Conservation (phyloP, 2,797 vertebrate species). For the Sylvia borin region DNA sequence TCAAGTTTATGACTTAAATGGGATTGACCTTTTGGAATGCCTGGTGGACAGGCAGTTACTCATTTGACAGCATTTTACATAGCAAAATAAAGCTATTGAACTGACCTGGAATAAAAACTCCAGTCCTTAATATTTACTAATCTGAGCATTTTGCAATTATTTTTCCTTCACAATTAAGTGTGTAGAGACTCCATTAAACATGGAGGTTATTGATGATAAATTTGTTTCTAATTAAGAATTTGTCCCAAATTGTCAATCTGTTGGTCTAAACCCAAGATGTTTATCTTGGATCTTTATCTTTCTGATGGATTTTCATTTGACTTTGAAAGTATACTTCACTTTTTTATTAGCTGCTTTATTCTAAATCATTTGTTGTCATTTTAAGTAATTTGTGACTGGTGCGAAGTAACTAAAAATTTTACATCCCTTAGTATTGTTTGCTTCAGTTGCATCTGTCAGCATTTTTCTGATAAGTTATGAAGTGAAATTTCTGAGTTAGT, state of each 20-base stretch:
- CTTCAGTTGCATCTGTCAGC: background rate
- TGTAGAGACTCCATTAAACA: background rate
- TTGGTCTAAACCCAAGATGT: background rate
- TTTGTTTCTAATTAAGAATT: background rate
- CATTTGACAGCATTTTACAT: background rate
- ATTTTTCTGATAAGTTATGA: background rate
- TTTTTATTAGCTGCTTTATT: background rate
- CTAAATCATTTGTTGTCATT: background rate
- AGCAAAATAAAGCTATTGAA: background rate
- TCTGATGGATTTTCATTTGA: background rate
- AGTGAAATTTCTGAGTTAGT: background rate
- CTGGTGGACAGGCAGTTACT: background rate
- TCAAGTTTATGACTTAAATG: background rate
- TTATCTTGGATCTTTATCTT: background rate
- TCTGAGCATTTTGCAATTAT: background rate
- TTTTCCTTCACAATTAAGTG: background rate
- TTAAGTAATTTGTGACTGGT: background rate
- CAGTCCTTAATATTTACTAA: background rate
- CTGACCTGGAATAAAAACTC: background rate
- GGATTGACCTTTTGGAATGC: background rate
- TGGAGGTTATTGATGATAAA: background rate
- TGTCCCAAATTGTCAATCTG: background rate
- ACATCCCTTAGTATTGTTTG: background rate
- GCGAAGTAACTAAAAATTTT: background rate
- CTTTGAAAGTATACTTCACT: background rate